Base-by-base conservation (phyloP, 2,113 vertebrate species). In the Neodontobutis hainanensis region DNA sequence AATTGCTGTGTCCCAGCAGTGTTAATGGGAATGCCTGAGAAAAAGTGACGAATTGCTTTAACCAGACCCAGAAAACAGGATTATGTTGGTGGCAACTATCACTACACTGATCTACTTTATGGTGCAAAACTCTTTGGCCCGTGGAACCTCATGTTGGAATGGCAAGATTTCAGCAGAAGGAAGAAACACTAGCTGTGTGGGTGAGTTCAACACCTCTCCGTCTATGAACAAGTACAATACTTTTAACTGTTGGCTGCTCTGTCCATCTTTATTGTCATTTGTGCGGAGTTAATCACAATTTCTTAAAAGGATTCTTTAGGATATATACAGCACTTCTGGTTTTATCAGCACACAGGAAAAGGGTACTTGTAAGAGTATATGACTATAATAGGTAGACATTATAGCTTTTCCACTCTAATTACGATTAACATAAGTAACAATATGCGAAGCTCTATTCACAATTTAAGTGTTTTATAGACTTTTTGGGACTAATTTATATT, bases 1-100 rank as follows among this genome's bases (percentile, higher is more conserved):
- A 88, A 74, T 85, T 85, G 56, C 77, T 65, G 0, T 55, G 63
- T 44, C 82, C 66, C 70, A 50, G 73, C 15, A 82, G 70, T 60
- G 70, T 68, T 38, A 73, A 38, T 61, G 82, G 83, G 70, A 88
- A 86, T 88, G 90, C 89, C 80, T 88, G 75, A 90, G 82, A 42
- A 52, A 45, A 76, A 85, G 58, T 86, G 83, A 87, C 50, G 68
- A 74, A 61, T 69, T 78, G 85, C 65, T 80, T 65, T 57, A 10
- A 45, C 70, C 19, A 9, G 70, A 68, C 51, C 47, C 50, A 58
- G 65, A 59, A 2, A 5, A 56, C 62, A 72, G 80, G 91, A 95
- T 89, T 87, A 95, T 95, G 95, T 90, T 91, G 59, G 77, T 92
- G 43, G 72, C 73, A 59, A 69, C 82, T 68, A 85, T 94, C 69